A percentile compares a stretch with the other conserved stretches of the same genome.
Conservation (phyloP, 2,113 vertebrate genomes). For the Polypterus senegalus region DNA sequence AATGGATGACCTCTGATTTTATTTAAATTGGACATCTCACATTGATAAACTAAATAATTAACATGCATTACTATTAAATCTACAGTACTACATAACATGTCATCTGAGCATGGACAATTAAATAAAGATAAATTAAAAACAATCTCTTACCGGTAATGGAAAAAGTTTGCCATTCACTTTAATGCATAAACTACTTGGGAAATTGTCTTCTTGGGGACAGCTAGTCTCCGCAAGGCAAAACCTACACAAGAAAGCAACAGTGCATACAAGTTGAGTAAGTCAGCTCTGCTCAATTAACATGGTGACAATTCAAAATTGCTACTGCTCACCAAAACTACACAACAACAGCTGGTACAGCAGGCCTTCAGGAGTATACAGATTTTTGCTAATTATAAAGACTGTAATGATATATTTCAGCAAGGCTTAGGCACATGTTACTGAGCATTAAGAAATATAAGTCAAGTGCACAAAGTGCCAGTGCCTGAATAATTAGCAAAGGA, state of each 20-base stretch:
- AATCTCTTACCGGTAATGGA: conserved; percentile 74
- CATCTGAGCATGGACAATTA: neutral
- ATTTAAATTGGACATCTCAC: too few relatives aligned
- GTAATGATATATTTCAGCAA: too few relatives aligned
- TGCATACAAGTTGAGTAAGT: neutral
- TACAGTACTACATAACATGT: too few relatives aligned
- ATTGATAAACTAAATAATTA: too few relatives aligned
- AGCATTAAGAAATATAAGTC: too few relatives aligned
- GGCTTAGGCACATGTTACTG: too few relatives aligned
- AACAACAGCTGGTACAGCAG: neutral
- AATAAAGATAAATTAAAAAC: neutral
- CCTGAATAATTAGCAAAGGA: too few relatives aligned
- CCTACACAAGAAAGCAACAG: conserved; percentile 36
- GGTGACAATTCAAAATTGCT: neutral
- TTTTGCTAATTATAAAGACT: too few relatives aligned
- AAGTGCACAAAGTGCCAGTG: too few relatives aligned
- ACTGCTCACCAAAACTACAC: neutral
- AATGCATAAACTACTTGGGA: conserved; percentile 86
- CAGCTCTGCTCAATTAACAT: neutral
- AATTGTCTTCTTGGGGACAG: conserved; percentile 93
- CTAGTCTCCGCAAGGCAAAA: conserved; percentile 94
- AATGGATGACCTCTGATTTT: too few relatives aligned
- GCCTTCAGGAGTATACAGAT: too few relatives aligned
- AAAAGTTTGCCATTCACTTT: conserved; percentile 96
- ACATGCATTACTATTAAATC: too few relatives aligned